A percentile compares a stretch with the other conserved stretches of the same genome.
phyloP scores from a whole-genome alignment of 2,888 invertebrate species.

The Ichneumon xanthorius region DNA sequence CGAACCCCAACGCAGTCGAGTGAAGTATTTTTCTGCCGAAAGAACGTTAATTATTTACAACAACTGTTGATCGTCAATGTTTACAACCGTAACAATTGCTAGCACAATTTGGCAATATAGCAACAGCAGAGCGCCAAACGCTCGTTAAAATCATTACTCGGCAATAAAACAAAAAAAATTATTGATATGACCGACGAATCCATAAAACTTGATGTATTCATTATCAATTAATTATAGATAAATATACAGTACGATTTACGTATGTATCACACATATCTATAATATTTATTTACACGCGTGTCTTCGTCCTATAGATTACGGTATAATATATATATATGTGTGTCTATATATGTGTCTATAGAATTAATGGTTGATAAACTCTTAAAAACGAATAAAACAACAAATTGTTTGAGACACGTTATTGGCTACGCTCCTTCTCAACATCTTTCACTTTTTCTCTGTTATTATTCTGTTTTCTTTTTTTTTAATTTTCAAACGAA shows the following conservation, averaged over 20 bases:
- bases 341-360: slow-evolving; percentile 17
- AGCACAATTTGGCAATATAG: background rate
- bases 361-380: slow-evolving; percentile 61
- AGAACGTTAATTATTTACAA: no score
- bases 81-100: no score
- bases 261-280: slow-evolving; percentile 32
- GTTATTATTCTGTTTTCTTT: slow-evolving; percentile 13
- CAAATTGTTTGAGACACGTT: slow-evolving; percentile 62
- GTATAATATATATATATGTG: slow-evolving; percentile 22
- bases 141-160: background rate
- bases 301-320: slow-evolving; percentile 45
- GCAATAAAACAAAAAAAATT: background rate
- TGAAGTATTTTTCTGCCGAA: no score
- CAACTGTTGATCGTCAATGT: background rate
- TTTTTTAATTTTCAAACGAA: slow-evolving; percentile 9
- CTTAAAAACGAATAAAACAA: slow-evolving; percentile 69
- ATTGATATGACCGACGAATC: background rate
- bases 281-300: slow-evolving; percentile 55
- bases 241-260: slow-evolving; percentile 3
- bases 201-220: slow-evolving; percentile 12
- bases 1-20: no score
- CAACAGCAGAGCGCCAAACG: background rate
- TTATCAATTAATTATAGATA: slow-evolving; percentile 10
- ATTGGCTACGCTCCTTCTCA: slow-evolving; percentile 27
- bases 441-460: slow-evolving; percentile 20